A percentile compares a stretch with the other conserved stretches of the same genome.
Conservation (phyloP, 2,113 vertebrate genomes). For the Cairina moschata region DNA sequence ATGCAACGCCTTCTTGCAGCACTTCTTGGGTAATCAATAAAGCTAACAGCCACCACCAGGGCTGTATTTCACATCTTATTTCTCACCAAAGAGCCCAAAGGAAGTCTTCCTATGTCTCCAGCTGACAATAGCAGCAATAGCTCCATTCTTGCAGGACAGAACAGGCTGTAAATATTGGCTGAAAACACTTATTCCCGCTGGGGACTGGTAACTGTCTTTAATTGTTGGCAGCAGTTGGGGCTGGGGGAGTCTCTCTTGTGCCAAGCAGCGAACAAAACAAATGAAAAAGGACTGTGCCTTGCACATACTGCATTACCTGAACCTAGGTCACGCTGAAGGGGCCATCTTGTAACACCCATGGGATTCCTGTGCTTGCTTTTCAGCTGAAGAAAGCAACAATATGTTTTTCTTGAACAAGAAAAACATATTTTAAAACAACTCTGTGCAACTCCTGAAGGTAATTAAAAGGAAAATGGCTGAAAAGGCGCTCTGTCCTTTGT, state of each 20-base stretch:
- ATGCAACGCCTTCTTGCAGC: neutral
- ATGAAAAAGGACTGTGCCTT: neutral
- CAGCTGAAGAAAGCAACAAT: neutral
- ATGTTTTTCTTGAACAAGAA: neutral
- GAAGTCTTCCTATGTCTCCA: neutral
- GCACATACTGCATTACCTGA: neutral
- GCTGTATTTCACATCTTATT: neutral
- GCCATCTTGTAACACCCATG: neutral
- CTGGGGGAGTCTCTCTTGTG: neutral
- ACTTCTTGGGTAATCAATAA: neutral
- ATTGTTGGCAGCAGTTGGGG: neutral
- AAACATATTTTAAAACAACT: neutral
- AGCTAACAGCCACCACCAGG: neutral
- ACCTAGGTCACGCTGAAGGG: rapidly evolving
- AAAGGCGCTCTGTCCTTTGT: neutral
- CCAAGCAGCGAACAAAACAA: neutral
- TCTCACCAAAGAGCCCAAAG: neutral
- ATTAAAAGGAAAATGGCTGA: neutral
- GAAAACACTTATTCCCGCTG: neutral
- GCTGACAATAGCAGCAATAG: neutral
- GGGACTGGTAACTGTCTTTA: neutral
- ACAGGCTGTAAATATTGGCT: neutral
- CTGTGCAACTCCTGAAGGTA: neutral
- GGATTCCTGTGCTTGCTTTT: neutral
- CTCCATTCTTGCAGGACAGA: neutral